Evolutionary conservation across 2,113 vertebrate species (phyloP).

Genomic region (Mola mola): DNA sequence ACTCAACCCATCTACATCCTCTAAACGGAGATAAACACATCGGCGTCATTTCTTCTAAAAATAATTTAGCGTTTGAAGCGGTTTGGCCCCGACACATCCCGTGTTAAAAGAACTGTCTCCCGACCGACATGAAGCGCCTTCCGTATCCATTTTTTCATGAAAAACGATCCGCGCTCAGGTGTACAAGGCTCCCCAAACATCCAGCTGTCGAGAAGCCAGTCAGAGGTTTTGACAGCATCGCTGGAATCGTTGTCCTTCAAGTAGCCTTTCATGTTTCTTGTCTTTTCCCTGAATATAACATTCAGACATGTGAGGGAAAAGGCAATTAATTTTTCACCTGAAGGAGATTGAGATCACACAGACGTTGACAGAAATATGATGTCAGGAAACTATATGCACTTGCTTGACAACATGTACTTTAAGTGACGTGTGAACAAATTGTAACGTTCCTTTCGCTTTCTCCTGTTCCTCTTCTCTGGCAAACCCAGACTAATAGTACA

Average conservation of each 20-base stretch:
- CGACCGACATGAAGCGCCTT: slow-evolving; percentile 35
- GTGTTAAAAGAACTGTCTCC: slow-evolving; percentile 33
- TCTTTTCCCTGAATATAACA: slow-evolving; percentile 8
- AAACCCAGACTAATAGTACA: slow-evolving; percentile 38
- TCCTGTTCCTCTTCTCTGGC: slow-evolving; percentile 30
- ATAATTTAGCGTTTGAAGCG: slow-evolving; percentile 53
- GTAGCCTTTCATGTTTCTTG: too few relatives aligned
- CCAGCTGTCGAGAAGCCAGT: slow-evolving; percentile 28
- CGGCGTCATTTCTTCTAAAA: slow-evolving; percentile 57
- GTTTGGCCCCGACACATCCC: slow-evolving; percentile 17
- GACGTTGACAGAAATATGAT: too few relatives aligned
- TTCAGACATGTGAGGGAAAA: slow-evolving; percentile 35
- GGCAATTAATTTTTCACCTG: slow-evolving; percentile 41
- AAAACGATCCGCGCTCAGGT: slow-evolving; percentile 6
- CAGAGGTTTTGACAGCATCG: slow-evolving; percentile 29
- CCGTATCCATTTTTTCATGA: slow-evolving; percentile 13
- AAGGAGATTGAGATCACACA: slow-evolving; percentile 34
- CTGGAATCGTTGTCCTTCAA: too few relatives aligned
- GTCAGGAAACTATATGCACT: too few relatives aligned
- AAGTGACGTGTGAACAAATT: slow-evolving; percentile 18
- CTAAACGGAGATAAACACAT: slow-evolving; percentile 55
- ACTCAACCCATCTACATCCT: slow-evolving; percentile 19
- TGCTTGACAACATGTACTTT: too few relatives aligned
- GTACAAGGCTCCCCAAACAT: slow-evolving; percentile 23
- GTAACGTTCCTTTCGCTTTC: slow-evolving; percentile 19